phyloP scores from a whole-genome alignment of 2,113 vertebrate genomes.

The Eonycteris spelaea region DNA sequence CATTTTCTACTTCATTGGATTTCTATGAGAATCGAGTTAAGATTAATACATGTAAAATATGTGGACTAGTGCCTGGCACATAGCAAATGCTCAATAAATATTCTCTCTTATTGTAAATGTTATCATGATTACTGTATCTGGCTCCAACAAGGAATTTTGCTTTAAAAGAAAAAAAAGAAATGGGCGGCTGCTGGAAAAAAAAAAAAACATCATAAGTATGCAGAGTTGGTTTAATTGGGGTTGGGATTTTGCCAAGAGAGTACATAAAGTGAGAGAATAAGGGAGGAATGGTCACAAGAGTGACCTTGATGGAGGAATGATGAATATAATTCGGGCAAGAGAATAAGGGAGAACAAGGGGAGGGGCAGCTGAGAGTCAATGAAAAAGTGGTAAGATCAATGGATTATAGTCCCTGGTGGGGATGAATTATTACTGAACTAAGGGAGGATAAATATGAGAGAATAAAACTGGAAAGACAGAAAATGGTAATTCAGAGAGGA shows the following conservation, averaged over 20 bases:
- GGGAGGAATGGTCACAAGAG: background rate
- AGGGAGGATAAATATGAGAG: background rate
- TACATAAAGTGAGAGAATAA: background rate
- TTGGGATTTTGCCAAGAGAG: background rate
- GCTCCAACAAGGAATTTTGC: background rate
- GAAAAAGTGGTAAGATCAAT: background rate
- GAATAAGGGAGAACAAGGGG: background rate
- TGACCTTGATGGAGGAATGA: background rate
- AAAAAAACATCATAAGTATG: background rate
- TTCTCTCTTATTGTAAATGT: background rate
- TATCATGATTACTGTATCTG: background rate
- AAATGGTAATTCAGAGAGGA: background rate
- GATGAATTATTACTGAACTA: background rate
- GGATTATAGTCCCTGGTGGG: background rate
- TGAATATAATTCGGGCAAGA: background rate
- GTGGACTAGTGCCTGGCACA: background rate
- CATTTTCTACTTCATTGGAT: background rate
- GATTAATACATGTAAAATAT: background rate
- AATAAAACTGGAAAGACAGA: background rate
- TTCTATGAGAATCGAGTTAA: background rate
- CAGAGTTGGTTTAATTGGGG: background rate
- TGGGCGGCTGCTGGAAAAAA: background rate
- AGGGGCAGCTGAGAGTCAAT: background rate
- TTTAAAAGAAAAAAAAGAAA: conserved; percentile 7
- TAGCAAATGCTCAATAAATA: background rate